These are phyloP conservation scores for Polypterus bichir DNA, from an alignment of 2,113 vertebrate genomes.

Conservation along the genomic window DNA sequence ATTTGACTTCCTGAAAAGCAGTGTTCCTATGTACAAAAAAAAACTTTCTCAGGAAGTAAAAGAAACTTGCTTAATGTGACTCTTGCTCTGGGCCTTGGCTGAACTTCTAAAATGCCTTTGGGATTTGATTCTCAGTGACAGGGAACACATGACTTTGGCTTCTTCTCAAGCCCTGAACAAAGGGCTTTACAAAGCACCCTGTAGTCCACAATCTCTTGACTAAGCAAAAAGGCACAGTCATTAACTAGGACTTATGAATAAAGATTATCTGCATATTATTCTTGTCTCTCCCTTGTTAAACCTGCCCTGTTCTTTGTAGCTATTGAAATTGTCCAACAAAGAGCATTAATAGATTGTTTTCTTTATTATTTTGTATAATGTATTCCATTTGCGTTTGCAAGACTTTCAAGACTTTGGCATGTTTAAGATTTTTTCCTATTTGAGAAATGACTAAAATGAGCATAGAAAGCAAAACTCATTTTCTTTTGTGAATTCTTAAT, in stretches of 20 bases:
- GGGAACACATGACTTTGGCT: conserved; percentile 11
- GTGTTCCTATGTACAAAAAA: background rate
- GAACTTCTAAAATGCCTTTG: conserved; percentile 14
- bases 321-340: conserved; percentile 8
- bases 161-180: conserved; percentile 23
- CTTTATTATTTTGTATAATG: background rate
- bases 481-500: too few species aligned
- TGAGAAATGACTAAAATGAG: too few species aligned
- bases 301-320: conserved; percentile 15
- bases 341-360: background rate
- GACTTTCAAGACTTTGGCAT: too few species aligned
- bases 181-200: conserved; percentile 15
- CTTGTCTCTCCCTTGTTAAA: conserved; percentile 9
- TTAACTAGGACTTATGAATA: conserved; percentile 15
- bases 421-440: too few species aligned
- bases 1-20: conserved; percentile 5
- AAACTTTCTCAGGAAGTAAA: conserved; percentile 2
- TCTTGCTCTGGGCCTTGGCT: conserved; percentile 16
- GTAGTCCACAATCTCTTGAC: conserved; percentile 19
- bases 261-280: conserved; percentile 21
- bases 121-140: conserved; percentile 16
- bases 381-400: too few species aligned
- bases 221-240: conserved; percentile 20
- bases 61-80: conserved; percentile 12
- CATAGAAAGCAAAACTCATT: too few species aligned